A percentile compares a stretch with the other conserved stretches of the same genome.
phyloP scores from a whole-genome alignment of 37 sponge, comb jelly and placozoan genomes.

The Halichondria panicea region DNA sequence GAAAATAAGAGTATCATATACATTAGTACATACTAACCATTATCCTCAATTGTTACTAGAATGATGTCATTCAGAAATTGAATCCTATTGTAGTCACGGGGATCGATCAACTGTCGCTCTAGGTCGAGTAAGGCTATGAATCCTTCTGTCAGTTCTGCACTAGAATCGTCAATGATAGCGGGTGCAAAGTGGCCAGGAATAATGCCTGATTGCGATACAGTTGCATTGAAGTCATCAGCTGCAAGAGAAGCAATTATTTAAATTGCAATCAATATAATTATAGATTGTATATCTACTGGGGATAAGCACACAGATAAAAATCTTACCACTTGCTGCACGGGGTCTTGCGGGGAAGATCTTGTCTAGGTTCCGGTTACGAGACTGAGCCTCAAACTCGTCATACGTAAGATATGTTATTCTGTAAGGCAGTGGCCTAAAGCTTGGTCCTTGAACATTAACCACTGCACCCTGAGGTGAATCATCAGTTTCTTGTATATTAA shows the following conservation, averaged over 20 bases:
- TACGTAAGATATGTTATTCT: neutral
- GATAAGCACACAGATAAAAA: too few relatives aligned
- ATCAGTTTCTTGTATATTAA: too few relatives aligned
- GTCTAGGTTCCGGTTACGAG: neutral
- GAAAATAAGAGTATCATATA: too few relatives aligned
- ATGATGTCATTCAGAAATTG: conserved; percentile 7
- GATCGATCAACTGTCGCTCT: neutral
- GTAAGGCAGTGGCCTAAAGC: neutral
- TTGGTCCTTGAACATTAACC: too few relatives aligned
- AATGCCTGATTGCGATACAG: neutral
- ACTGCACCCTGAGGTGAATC: too few relatives aligned
- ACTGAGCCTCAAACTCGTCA: conserved; percentile 11
- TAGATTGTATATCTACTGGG: neutral
- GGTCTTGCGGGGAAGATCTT: conserved; percentile 2
- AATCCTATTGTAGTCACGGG: neutral
- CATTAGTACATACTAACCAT: neutral
- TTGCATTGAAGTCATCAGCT: neutral
- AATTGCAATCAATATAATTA: too few relatives aligned
- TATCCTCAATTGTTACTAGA: conserved; percentile 1
- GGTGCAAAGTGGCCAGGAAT: neutral
- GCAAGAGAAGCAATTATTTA: too few relatives aligned
- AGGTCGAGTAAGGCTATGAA: conserved; percentile 1
- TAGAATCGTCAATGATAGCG: neutral
- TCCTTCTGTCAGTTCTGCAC: conserved; percentile 6
- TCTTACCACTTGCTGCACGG: neutral